These are phyloP conservation scores for Pogonocherus hispidulus DNA, from an alignment of 2,888 invertebrate genomes.

Conservation along the genomic window DNA sequence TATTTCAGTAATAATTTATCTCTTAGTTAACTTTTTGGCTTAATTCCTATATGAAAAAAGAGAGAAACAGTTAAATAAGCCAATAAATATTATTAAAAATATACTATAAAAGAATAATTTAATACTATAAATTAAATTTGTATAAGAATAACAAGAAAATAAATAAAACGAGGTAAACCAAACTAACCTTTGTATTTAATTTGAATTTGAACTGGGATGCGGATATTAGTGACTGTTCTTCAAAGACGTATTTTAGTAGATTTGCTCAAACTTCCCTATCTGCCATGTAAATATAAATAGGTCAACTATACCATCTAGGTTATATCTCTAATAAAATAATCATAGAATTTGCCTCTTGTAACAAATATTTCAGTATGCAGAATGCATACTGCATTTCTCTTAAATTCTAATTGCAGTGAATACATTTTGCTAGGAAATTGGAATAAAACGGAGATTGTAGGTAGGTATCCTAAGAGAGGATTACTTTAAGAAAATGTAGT, in stretches of 20 bases:
- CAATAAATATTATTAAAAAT: too few relatives aligned
- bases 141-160: too few relatives aligned
- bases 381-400: conserved; percentile 42
- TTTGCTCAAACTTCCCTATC: background rate
- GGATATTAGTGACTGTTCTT: background rate
- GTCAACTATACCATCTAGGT: background rate
- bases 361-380: conserved; percentile 47
- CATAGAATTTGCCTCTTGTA: conserved; percentile 42
- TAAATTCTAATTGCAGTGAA: conserved; percentile 46
- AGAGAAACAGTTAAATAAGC: too few relatives aligned
- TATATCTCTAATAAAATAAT: conserved; percentile 33
- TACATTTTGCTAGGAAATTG: conserved; percentile 24
- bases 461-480: too few relatives aligned
- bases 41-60: too few relatives aligned
- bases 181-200: too few relatives aligned
- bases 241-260: background rate
- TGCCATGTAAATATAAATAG: background rate
- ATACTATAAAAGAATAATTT: too few relatives aligned
- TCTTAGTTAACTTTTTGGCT: too few relatives aligned
- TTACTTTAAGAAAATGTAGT: too few relatives aligned
- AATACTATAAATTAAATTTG: too few relatives aligned
- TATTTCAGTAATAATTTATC: too few relatives aligned
- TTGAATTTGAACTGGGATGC: background rate
- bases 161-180: too few relatives aligned
- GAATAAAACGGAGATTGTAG: background rate